Conservation (phyloP, 1,140 invertebrate species). For the Caenorhabditis remanei region DNA sequence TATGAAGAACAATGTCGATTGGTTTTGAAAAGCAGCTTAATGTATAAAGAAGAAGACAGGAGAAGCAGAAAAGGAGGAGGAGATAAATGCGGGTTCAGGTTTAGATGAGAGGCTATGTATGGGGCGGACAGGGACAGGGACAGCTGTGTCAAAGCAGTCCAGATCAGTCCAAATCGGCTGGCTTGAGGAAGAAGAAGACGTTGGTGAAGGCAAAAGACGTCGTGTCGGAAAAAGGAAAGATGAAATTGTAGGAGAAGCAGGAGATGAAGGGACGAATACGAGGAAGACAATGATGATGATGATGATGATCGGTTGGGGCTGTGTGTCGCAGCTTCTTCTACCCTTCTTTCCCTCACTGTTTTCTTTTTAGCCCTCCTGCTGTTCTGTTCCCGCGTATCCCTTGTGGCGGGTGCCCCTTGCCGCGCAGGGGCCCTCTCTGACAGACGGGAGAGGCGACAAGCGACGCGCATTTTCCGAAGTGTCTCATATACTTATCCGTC, state of each 20-base stretch:
- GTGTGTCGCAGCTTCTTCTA: conserved; percentile 17
- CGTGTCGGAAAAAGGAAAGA: conserved; percentile 15
- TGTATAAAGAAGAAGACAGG: conserved; percentile 42
- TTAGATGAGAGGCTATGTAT: conserved; percentile 39
- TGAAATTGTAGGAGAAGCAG: conserved; percentile 2
- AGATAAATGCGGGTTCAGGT: conserved; percentile 52
- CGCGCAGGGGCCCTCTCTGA: neutral
- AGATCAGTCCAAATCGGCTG: conserved; percentile 51
- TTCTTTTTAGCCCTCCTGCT: conserved; percentile 29
- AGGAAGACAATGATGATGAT: conserved; percentile 37
- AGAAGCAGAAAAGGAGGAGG: conserved; percentile 13
- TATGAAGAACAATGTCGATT: conserved; percentile 29
- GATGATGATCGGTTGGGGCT: conserved; percentile 38
- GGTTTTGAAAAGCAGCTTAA: conserved; percentile 52
- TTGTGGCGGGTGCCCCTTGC: conserved; percentile 1
- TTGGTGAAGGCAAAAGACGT: neutral
- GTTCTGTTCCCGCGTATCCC: conserved; percentile 50
- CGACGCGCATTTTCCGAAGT: conserved; percentile 53
- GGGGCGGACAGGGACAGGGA: conserved; percentile 1
- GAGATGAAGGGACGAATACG: conserved; percentile 5
- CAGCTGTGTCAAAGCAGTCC: conserved; percentile 54
- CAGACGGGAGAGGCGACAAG: conserved; percentile 10
- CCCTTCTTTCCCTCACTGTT: neutral
- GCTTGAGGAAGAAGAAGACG: conserved; percentile 33
- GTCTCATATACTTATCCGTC: conserved; percentile 56